Evolutionary conservation across 2,113 vertebrate genomes (phyloP).

Genomic region (Hippoglossus stenolepis): DNA sequence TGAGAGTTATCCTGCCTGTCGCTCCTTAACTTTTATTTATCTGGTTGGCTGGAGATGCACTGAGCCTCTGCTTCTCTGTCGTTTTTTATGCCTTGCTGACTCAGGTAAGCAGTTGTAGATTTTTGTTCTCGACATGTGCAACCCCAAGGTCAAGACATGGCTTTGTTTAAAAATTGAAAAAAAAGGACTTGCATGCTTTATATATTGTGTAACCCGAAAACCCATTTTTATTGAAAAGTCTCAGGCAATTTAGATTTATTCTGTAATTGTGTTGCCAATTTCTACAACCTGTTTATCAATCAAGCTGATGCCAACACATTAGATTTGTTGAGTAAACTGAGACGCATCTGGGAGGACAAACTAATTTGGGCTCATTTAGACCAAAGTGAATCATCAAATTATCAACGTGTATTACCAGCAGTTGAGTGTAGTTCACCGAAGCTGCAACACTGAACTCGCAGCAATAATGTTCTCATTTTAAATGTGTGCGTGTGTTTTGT

Average conservation of each 20-base stretch:
- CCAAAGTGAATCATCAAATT: too few species aligned
- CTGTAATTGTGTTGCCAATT: background rate
- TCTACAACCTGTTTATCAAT: background rate
- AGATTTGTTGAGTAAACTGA: background rate
- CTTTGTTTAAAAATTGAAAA: too few species aligned
- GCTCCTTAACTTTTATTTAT: slow-evolving; percentile 59
- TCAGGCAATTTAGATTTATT: background rate
- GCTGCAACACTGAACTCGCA: too few species aligned
- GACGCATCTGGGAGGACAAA: background rate
- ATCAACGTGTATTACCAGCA: too few species aligned
- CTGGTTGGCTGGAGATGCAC: slow-evolving; percentile 31
- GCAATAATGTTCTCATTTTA: too few species aligned
- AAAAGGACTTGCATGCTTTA: background rate
- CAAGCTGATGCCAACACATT: background rate
- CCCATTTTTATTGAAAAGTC: background rate
- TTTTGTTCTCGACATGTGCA: background rate
- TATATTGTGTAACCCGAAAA: background rate
- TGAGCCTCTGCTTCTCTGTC: background rate
- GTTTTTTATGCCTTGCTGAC: slow-evolving; percentile 6
- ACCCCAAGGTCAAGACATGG: background rate
- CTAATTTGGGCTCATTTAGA: background rate
- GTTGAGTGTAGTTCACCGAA: too few species aligned
- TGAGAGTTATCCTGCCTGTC: slow-evolving; percentile 61
- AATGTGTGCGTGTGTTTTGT: too few species aligned
- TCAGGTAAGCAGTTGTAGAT: background rate